Evolutionary conservation across 2,888 invertebrate genomes (phyloP).

Genomic region (Brenthis ino): DNA sequence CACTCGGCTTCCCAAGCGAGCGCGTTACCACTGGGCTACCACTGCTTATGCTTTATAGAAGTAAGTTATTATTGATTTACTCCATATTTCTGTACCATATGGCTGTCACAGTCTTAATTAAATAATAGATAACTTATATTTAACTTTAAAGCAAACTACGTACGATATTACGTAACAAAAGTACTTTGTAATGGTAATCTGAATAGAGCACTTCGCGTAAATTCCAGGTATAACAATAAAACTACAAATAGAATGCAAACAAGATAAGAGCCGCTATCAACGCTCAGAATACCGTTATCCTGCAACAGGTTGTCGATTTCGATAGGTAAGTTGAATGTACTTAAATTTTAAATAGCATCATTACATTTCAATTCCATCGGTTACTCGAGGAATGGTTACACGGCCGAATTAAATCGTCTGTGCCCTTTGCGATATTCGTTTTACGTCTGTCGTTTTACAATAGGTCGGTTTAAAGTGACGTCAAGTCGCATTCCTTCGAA

Average conservation of each 20-base stretch:
- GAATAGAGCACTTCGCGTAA: constrained; percentile 41
- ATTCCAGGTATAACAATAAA: constrained; percentile 51
- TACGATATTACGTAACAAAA: constrained; percentile 36
- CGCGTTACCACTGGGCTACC: too few relatives aligned
- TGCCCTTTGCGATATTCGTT: constrained; percentile 29
- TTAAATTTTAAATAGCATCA: constrained; percentile 42
- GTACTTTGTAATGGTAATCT: constrained; percentile 28
- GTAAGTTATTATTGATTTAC: too few relatives aligned
- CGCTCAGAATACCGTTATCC: constrained; percentile 56
- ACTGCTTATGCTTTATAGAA: too few relatives aligned
- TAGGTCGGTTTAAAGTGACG: constrained; percentile 57
- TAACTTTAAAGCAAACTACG: constrained; percentile 20
- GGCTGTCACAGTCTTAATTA: constrained; percentile 10
- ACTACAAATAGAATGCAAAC: constrained; percentile 54
- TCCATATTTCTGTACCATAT: neutral
- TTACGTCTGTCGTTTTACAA: constrained; percentile 35
- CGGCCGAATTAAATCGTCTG: constrained; percentile 37
- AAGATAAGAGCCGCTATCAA: constrained; percentile 52
- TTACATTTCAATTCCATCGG: constrained; percentile 49
- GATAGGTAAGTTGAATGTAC: constrained; percentile 34
- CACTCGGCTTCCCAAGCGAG: too few relatives aligned
- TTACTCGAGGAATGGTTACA: constrained; percentile 42
- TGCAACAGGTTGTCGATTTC: constrained; percentile 41
- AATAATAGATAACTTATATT: constrained; percentile 8
- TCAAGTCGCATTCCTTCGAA: constrained; percentile 71